Conservation (phyloP, 1,140 invertebrate species). For the Carposina sasakii region DNA sequence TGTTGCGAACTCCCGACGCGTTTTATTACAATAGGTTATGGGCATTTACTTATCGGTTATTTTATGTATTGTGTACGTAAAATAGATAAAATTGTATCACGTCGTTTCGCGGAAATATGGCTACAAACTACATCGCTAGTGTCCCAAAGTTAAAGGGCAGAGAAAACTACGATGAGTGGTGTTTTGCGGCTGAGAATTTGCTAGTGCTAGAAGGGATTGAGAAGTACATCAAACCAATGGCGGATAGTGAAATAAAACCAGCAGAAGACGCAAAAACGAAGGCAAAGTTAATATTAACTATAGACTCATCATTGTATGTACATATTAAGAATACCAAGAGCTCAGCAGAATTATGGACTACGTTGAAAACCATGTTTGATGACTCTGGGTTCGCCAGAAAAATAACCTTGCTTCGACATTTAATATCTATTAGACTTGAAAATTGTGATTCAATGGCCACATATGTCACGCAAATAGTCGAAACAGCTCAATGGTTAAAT, state of each 20-base stretch:
- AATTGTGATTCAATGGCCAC: neutral
- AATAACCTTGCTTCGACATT: slow-evolving; percentile 1
- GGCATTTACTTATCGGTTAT: too few species aligned
- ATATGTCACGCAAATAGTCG: slow-evolving; percentile 4
- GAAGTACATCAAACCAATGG: slow-evolving; percentile 13
- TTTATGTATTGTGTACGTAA: too few species aligned
- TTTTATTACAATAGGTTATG: too few species aligned
- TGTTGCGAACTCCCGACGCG: slow-evolving; percentile 2
- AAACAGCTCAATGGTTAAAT: neutral
- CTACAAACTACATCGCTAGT: slow-evolving; percentile 3
- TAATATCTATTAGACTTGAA: slow-evolving; percentile 1
- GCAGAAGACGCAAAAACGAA: slow-evolving; percentile 17
- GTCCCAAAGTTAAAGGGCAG: slow-evolving; percentile 2
- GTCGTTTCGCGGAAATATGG: neutral
- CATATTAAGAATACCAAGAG: neutral
- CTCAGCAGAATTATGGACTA: neutral
- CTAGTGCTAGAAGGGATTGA: slow-evolving; percentile 18
- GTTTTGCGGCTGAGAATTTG: slow-evolving; percentile 8
- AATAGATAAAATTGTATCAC: neutral
- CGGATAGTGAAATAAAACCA: slow-evolving; percentile 8
- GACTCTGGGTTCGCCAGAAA: slow-evolving; percentile 7
- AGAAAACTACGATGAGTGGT: slow-evolving; percentile 3
- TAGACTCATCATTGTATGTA: slow-evolving; percentile 24
- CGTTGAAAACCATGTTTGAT: slow-evolving; percentile 1
- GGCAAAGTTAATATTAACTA: slow-evolving; percentile 31